Evolutionary conservation across 2,888 invertebrate species (phyloP).

Genomic region (Stomorhina lunata): DNA sequence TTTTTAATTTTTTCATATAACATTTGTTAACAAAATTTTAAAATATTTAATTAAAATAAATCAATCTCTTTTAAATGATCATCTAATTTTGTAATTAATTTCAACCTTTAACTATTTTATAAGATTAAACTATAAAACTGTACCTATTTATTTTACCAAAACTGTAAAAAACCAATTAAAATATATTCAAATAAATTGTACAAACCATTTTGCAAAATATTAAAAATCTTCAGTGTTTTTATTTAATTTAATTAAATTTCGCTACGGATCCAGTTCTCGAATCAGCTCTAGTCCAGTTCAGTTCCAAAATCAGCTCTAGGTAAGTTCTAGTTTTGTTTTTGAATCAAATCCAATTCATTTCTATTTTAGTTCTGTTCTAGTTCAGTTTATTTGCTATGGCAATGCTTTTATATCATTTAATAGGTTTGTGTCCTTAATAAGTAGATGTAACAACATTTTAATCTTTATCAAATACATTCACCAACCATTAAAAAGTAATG

Average conservation of each 20-base stretch:
- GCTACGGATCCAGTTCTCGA: too few relatives aligned
- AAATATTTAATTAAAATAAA: not conserved
- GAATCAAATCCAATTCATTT: too few relatives aligned
- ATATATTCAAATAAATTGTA: slow-evolving; percentile 75
- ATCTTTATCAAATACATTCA: not conserved
- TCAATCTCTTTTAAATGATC: slow-evolving; percentile 51
- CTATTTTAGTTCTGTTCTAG: too few relatives aligned
- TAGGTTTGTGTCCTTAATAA: slow-evolving; percentile 1
- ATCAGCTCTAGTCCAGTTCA: too few relatives aligned
- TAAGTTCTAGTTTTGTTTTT: too few relatives aligned
- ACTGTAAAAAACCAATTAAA: not conserved
- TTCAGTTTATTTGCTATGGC: too few relatives aligned
- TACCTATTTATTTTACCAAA: not conserved
- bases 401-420: too few relatives aligned
- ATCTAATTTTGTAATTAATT: not conserved
- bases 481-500: not conserved
- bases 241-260: too few relatives aligned
- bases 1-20: too few relatives aligned
- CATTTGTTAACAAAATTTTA: too few relatives aligned
- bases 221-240: slow-evolving; percentile 57
- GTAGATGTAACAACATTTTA: not conserved
- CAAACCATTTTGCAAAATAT: slow-evolving; percentile 77
- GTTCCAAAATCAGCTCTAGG: too few relatives aligned
- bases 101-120: not conserved
- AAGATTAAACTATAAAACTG: not conserved